Percentiles rank a stretch among this genome's conserved stretches.
These are phyloP conservation scores for Stomorhina lunata DNA, from an alignment of 2,888 invertebrate species.

Conservation along the genomic window DNA sequence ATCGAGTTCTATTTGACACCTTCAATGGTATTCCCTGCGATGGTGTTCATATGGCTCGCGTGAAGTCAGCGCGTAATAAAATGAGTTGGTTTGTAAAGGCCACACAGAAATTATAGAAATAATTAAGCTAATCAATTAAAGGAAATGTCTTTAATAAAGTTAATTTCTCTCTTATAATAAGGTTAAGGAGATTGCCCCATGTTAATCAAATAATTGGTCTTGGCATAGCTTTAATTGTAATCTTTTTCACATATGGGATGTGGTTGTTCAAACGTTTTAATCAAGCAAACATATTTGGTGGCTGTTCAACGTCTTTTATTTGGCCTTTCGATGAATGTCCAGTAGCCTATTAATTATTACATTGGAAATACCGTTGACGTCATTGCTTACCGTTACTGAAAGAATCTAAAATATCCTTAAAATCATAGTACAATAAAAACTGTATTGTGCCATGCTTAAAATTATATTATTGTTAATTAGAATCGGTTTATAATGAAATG, in stretches of 20 bases:
- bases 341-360: slow-evolving; percentile 48
- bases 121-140: too few species aligned
- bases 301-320: slow-evolving; percentile 67
- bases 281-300: slow-evolving; percentile 66
- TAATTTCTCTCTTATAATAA: slow-evolving; percentile 46
- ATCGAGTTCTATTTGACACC: slow-evolving; percentile 61
- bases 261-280: slow-evolving; percentile 67
- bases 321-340: slow-evolving; percentile 68
- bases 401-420: too few species aligned
- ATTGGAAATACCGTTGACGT: too few species aligned
- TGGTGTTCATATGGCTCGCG: slow-evolving; percentile 68
- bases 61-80: slow-evolving; percentile 51
- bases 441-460: too few species aligned
- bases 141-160: background rate
- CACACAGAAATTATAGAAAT: too few species aligned
- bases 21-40: slow-evolving; percentile 68
- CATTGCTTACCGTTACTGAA: too few species aligned
- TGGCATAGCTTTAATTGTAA: slow-evolving; percentile 41
- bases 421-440: too few species aligned
- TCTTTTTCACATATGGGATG: slow-evolving; percentile 61
- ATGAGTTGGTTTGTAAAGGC: slow-evolving; percentile 39
- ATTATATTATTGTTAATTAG: too few species aligned
- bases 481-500: too few species aligned
- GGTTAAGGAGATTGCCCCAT: slow-evolving; percentile 59
- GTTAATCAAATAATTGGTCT: slow-evolving; percentile 45